Evolutionary conservation across 2,113 vertebrate genomes (phyloP).

Genomic region (Mesembrinibis cayennensis): DNA sequence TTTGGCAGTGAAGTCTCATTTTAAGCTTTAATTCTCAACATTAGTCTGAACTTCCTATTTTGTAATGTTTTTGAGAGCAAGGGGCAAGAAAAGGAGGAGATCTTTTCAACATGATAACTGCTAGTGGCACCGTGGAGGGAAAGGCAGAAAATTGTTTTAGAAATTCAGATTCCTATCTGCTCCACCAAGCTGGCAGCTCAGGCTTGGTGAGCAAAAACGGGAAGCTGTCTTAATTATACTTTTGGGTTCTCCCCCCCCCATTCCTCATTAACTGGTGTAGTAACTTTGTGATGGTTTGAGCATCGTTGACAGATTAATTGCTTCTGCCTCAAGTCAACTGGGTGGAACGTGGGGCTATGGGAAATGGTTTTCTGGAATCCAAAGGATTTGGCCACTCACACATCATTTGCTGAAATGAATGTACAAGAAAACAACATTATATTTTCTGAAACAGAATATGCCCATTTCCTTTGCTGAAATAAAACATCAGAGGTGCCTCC

Average conservation of each 20-base stretch:
- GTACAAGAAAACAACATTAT: neutral
- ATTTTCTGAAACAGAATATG: constrained; percentile 37
- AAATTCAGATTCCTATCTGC: neutral
- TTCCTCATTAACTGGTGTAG: neutral
- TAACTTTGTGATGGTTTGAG: neutral
- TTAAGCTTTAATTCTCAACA: neutral
- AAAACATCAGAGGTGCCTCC: neutral
- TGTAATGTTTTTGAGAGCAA: neutral
- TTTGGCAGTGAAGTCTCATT: neutral
- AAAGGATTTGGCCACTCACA: neutral
- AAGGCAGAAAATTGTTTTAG: neutral
- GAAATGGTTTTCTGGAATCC: constrained; percentile 49
- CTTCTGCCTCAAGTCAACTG: constrained; percentile 50
- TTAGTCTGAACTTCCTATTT: neutral
- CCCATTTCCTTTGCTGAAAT: neutral
- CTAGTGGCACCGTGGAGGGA: neutral
- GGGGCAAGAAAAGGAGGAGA: neutral
- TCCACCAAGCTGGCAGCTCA: neutral
- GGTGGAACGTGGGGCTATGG: constrained; percentile 39
- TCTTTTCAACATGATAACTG: accelerated
- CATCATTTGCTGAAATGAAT: neutral
- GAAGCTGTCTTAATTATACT: neutral
- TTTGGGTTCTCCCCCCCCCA: neutral
- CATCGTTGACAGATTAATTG: constrained; percentile 64
- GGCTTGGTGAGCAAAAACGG: neutral